phyloP scores from a whole-genome alignment of 2,113 vertebrate genomes.

The Thalassarche chlororhynchos region DNA sequence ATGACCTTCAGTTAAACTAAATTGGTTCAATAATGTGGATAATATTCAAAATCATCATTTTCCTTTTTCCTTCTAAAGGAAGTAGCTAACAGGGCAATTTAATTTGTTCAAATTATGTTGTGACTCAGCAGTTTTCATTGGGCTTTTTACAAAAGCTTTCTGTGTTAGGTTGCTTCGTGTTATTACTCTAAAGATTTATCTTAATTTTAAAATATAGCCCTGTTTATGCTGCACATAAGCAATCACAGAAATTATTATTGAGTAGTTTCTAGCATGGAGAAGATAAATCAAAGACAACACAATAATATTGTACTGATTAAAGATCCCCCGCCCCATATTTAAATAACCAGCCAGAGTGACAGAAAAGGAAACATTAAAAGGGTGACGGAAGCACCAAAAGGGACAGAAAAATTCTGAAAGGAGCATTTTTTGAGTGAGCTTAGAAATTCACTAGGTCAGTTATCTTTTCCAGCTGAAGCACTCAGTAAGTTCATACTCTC shows the following conservation, averaged over 20 bases:
- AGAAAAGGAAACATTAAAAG: background rate
- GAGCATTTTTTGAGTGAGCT: background rate
- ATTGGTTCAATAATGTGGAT: background rate
- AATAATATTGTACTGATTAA: background rate
- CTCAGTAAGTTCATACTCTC: background rate
- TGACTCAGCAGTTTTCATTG: background rate
- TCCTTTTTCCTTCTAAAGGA: background rate
- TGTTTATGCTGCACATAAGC: background rate
- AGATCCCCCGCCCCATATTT: background rate
- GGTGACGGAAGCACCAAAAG: background rate
- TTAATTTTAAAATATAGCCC: background rate
- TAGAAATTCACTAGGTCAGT: background rate
- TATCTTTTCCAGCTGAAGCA: background rate
- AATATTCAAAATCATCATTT: background rate
- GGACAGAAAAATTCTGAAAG: background rate
- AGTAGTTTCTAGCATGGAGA: background rate
- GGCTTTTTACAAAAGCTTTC: background rate
- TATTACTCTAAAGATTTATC: background rate
- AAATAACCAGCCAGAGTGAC: background rate
- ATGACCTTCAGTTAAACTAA: background rate
- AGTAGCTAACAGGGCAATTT: background rate
- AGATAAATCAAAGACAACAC: background rate
- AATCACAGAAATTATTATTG: background rate
- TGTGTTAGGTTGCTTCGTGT: background rate
- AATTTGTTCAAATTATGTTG: background rate